Percentiles rank a stretch among this genome's conserved stretches.
phyloP scores from a whole-genome alignment of 2,113 vertebrate species.

The Otocyon megalotis region DNA sequence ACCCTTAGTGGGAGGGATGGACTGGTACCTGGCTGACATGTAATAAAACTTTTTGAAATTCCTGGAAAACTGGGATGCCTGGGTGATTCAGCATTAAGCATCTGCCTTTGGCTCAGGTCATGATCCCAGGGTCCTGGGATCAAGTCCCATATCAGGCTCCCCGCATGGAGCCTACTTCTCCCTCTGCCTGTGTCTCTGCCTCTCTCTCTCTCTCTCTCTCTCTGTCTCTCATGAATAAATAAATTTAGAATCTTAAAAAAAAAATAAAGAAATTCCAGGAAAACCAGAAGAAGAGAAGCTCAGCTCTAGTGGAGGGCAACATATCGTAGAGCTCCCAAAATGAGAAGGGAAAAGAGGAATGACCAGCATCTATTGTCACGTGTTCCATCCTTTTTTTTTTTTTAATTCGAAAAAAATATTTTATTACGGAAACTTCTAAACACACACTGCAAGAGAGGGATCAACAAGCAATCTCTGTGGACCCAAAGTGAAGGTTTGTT shows the following conservation, averaged over 20 bases:
- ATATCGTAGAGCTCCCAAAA: neutral
- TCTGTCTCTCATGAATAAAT: no score
- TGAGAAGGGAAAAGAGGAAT: neutral
- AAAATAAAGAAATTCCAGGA: neutral
- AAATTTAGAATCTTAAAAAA: no score
- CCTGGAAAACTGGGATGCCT: neutral
- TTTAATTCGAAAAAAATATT: neutral
- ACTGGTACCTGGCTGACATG: neutral
- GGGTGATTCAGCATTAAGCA: no score
- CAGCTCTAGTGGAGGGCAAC: neutral
- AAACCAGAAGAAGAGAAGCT: conserved; percentile 37
- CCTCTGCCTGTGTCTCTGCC: no score
- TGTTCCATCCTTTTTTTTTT: neutral
- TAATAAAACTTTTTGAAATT: neutral
- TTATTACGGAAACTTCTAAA: conserved; percentile 51
- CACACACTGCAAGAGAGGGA: neutral
- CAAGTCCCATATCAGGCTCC: no score
- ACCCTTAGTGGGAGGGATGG: neutral
- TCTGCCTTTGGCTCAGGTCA: no score
- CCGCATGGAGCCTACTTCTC: no score
- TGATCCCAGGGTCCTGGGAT: no score
- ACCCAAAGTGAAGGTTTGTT: neutral
- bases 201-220: no score
- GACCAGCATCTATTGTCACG: neutral
- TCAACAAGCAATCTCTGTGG: neutral